Evolutionary conservation across 2,113 vertebrate genomes (phyloP).

Genomic region (Nipponia nippon): DNA sequence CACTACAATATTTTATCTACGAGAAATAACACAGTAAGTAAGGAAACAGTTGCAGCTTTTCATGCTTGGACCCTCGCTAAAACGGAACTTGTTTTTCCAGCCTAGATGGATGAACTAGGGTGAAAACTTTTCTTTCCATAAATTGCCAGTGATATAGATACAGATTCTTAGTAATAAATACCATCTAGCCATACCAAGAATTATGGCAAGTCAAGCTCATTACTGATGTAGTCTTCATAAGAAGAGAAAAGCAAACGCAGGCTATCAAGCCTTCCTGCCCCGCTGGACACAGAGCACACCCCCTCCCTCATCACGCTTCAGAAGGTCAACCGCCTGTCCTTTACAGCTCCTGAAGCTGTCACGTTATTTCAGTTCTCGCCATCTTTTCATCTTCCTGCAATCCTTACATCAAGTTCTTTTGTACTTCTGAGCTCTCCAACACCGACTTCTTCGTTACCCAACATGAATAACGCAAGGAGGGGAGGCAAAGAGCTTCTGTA

Average conservation of each 20-base stretch:
- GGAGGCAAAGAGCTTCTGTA: not conserved
- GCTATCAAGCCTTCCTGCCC: not conserved
- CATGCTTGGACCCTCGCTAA: not conserved
- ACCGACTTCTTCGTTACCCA: not conserved
- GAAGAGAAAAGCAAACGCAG: not conserved
- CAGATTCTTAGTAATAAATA: not conserved
- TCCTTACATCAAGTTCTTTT: not conserved
- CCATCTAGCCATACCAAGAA: not conserved
- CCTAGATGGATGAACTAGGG: not conserved
- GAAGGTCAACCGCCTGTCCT: not conserved
- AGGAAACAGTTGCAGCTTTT: not conserved
- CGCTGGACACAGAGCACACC: accelerated
- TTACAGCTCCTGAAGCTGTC: not conserved
- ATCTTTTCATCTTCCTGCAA: not conserved
- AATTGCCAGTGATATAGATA: not conserved
- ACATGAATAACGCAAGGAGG: accelerated
- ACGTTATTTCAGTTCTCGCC: not conserved
- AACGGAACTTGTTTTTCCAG: not conserved
- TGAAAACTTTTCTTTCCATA: not conserved
- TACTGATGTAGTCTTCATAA: not conserved
- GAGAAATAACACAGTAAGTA: not conserved
- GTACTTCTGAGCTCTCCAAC: not conserved
- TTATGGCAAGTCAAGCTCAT: not conserved
- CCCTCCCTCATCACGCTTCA: not conserved
- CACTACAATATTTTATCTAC: not conserved